phyloP scores from a whole-genome alignment of 1,140 invertebrate species.

The Elysia chlorotica region DNA sequence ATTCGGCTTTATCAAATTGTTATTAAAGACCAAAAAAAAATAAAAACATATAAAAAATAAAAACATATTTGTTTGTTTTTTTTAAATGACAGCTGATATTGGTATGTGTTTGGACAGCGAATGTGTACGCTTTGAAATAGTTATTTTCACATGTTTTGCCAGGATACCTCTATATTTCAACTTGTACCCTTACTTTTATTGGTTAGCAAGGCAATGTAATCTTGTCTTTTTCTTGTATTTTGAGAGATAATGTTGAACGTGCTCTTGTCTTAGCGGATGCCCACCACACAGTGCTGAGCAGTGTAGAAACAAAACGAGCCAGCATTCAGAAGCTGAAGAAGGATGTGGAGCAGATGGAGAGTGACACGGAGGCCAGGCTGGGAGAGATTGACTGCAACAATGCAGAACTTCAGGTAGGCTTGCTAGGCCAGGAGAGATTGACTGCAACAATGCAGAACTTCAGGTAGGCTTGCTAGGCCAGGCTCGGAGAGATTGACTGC shows the following conservation, averaged over 20 bases:
- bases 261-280: constrained; percentile 65
- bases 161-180: too few relatives aligned
- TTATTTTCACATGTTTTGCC: too few relatives aligned
- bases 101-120: too few relatives aligned
- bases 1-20: too few relatives aligned
- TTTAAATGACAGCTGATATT: too few relatives aligned
- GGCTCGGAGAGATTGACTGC: constrained; percentile 80
- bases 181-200: too few relatives aligned
- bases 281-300: constrained; percentile 74
- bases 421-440: constrained; percentile 68
- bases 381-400: constrained; percentile 84
- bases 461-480: constrained; percentile 30
- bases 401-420: constrained; percentile 67
- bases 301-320: constrained; percentile 76
- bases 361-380: constrained; percentile 75
- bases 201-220: too few relatives aligned
- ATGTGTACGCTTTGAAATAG: too few relatives aligned
- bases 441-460: constrained; percentile 80
- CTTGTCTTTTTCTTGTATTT: neutral
- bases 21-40: too few relatives aligned
- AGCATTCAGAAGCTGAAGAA: constrained; percentile 75
- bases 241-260: too few relatives aligned
- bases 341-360: constrained; percentile 72
- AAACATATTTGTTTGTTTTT: too few relatives aligned
- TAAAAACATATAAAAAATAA: too few relatives aligned